Base-by-base conservation (phyloP, 2,888 invertebrate genomes). In the Spodoptera exigua region DNA sequence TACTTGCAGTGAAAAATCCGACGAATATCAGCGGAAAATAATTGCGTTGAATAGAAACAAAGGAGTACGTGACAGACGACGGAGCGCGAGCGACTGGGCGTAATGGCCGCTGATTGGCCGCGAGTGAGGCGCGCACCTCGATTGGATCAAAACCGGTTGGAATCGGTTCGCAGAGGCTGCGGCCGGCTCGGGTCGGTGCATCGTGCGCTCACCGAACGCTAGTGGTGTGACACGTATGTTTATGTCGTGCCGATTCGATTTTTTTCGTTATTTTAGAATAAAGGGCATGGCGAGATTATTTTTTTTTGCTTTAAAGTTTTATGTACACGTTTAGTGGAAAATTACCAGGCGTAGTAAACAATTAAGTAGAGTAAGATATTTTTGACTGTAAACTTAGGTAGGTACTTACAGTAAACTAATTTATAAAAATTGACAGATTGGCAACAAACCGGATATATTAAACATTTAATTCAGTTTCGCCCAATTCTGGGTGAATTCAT, bases 121-220 rank as follows among this genome's bases (percentile, higher is more conserved):
- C 72, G 85, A 85, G 89, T 83, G 89, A 86, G 82, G 87, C 85
- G 89, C 85, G 87, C 77, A 85, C 77, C 80, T 80, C 82, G 87
- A 90, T 92, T 93, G 90, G 91, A 83, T 85, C 79, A 62, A 80
- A 93, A 91, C 93, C 90, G 88, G 93, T 91, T 92, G 73, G 69
- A 89, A 81, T 90, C 90, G 88, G 94, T 93, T 94, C 76, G 73
- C 79, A 79, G 90, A 83, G 88, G 93, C 87, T 88, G 79, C 80
- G 82, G 85, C 91, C 90, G 91, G 93, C 90, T 93, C 74, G 79
- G 83, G 82, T 89, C 90, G 87, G 90, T 89, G 89, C 89, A 89
- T 87, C 75, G 85, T 72, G 73, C 76, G 76, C 74, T 64, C 80
- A 78, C 76, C 75, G 68, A 65, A 37, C 47, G 73, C 57, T 87